These are phyloP conservation scores for Odontesthes bonariensis DNA, from an alignment of 2,113 vertebrate genomes.

Conservation along the genomic window DNA sequence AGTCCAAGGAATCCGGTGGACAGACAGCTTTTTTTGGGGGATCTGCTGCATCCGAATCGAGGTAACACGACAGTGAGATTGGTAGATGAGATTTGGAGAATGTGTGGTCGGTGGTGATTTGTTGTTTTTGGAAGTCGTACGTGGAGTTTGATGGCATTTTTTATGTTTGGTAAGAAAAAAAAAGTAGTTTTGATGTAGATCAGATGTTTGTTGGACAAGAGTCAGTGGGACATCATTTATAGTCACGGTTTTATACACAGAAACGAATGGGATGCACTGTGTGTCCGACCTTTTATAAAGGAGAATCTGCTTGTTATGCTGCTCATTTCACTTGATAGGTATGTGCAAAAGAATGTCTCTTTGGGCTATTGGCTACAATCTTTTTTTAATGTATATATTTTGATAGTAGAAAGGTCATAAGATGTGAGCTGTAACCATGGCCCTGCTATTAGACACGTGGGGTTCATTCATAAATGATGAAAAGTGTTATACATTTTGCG, in stretches of 20 bases:
- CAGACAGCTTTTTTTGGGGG: constrained; percentile 48
- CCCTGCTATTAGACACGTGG: too few relatives aligned
- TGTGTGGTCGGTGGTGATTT: not conserved
- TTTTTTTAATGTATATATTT: too few relatives aligned
- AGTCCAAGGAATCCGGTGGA: constrained; percentile 45
- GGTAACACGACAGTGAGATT: constrained; percentile 4
- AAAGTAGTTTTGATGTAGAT: not conserved
- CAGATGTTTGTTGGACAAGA: not conserved
- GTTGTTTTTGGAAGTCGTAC: not conserved
- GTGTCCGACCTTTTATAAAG: not conserved
- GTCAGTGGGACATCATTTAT: not conserved
- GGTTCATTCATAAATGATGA: too few relatives aligned
- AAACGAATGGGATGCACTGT: not conserved
- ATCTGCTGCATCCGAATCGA: constrained; percentile 31
- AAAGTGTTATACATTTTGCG: too few relatives aligned
- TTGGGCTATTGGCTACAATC: too few relatives aligned
- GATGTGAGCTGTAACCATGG: too few relatives aligned
- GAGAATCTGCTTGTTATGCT: too few relatives aligned
- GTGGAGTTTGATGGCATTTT: not conserved
- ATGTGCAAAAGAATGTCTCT: too few relatives aligned
- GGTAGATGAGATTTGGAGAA: not conserved
- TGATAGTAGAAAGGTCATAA: too few relatives aligned
- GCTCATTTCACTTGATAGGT: too few relatives aligned
- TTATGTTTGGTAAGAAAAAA: not conserved
- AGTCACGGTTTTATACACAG: not conserved